Conservation (phyloP, 2,113 vertebrate genomes). For the Tychaedon coryphoeus region DNA sequence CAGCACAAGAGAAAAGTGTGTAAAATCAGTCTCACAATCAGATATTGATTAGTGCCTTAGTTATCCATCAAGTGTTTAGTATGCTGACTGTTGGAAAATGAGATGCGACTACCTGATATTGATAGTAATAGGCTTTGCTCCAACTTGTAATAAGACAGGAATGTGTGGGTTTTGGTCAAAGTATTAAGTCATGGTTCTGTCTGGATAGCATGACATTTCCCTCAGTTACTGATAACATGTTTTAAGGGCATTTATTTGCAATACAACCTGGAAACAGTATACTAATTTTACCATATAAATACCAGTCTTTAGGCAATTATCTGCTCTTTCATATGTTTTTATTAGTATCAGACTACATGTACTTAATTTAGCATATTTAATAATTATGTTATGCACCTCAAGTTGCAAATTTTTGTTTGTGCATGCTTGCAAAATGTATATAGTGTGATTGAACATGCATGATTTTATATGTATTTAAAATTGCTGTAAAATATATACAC, state of each 20-base stretch:
- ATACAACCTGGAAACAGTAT: background rate
- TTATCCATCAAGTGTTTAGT: conserved; percentile 38
- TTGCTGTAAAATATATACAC: background rate
- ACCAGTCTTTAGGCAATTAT: background rate
- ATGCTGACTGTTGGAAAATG: conserved; percentile 40
- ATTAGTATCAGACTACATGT: background rate
- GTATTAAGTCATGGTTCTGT: background rate
- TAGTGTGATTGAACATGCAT: background rate
- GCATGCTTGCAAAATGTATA: background rate
- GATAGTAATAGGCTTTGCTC: conserved; percentile 27
- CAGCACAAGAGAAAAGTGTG: background rate
- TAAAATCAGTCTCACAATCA: conserved; percentile 11
- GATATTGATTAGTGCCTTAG: conserved; percentile 43
- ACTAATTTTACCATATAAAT: background rate
- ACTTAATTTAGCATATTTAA: background rate
- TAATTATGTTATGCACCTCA: background rate
- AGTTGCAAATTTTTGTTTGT: background rate
- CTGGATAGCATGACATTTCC: background rate
- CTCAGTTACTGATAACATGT: background rate
- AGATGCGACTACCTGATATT: conserved; percentile 38
- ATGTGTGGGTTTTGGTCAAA: background rate
- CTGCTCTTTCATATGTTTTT: background rate
- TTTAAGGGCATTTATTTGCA: background rate
- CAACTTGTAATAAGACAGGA: background rate
- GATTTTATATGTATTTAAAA: background rate